These are phyloP conservation scores for Nasua narica DNA, from an alignment of 2,797 vertebrate genomes.

Conservation along the genomic window DNA sequence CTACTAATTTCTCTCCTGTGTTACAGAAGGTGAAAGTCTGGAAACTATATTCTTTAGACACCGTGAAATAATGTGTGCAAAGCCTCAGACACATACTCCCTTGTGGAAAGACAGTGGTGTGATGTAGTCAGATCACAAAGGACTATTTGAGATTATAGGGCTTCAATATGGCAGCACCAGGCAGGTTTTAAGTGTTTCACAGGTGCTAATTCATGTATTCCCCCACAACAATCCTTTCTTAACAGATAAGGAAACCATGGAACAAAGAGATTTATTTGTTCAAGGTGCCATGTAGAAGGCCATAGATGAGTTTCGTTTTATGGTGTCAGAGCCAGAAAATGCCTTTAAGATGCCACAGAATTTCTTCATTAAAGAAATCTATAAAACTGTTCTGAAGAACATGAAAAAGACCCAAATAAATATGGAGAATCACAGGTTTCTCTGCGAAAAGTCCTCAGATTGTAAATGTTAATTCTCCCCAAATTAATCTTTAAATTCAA, in stretches of 20 bases:
- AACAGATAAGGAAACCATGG: not conserved
- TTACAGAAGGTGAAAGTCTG: not conserved
- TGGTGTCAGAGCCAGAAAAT: not conserved
- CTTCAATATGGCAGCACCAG: not conserved
- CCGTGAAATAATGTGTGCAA: not conserved
- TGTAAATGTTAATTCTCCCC: not conserved
- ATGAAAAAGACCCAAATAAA: not conserved
- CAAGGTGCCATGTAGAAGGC: not conserved
- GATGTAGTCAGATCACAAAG: not conserved
- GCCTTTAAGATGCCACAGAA: not conserved
- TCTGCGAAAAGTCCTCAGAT: not conserved
- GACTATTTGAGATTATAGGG: not conserved
- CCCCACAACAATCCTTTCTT: not conserved
- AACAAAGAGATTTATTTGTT: not conserved
- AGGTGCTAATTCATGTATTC: not conserved
- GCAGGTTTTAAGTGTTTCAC: not conserved
- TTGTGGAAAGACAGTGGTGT: not conserved
- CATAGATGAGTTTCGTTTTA: not conserved
- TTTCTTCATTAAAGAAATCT: not conserved
- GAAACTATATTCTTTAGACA: not conserved
- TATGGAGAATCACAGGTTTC: not conserved
- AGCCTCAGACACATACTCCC: not conserved
- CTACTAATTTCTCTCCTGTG: not conserved
- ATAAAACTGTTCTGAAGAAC: not conserved
- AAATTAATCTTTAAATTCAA: slow-evolving; percentile 41